Conservation (phyloP, 2,888 invertebrate genomes). For the Ormyrus labotus region DNA sequence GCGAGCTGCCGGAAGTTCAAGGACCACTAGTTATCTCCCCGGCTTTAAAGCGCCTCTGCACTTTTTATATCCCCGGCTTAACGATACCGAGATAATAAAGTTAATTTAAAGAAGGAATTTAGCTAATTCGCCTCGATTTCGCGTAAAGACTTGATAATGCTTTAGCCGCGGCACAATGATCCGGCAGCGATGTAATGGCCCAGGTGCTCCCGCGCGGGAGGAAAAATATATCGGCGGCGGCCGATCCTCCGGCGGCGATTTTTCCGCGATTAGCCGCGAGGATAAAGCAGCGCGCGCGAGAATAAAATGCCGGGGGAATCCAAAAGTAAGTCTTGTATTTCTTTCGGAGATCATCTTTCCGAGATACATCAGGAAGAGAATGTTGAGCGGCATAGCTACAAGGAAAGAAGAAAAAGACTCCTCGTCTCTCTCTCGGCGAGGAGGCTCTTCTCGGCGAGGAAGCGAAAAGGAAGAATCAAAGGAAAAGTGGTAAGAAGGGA, state of each 20-base stretch:
- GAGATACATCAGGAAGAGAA: conserved; percentile 43
- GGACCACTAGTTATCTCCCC: conserved; percentile 28
- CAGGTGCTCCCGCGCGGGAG: neutral
- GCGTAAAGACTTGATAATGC: neutral
- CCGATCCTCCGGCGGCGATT: conserved; percentile 9
- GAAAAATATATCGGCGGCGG: neutral
- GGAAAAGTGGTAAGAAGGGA: neutral
- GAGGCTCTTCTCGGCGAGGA: neutral
- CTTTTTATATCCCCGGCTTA: neutral
- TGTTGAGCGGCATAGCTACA: neutral
- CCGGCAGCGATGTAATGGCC: neutral
- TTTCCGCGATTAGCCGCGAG: conserved; percentile 14
- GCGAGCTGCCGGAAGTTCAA: conserved; percentile 15
- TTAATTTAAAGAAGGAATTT: neutral
- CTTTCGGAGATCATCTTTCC: conserved; percentile 29
- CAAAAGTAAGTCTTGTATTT: conserved; percentile 42
- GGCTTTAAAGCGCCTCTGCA: neutral
- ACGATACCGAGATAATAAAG: too few species aligned
- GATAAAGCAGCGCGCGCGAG: conserved; percentile 15
- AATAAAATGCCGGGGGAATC: conserved; percentile 8
- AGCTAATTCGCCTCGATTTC: neutral
- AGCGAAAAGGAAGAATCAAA: conserved; percentile 19
- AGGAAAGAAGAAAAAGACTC: conserved; percentile 5
- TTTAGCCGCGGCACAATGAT: neutral
- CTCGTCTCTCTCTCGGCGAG: too few species aligned